phyloP scores from a whole-genome alignment of 2,888 invertebrate genomes.

The Calameuta pallipes region DNA sequence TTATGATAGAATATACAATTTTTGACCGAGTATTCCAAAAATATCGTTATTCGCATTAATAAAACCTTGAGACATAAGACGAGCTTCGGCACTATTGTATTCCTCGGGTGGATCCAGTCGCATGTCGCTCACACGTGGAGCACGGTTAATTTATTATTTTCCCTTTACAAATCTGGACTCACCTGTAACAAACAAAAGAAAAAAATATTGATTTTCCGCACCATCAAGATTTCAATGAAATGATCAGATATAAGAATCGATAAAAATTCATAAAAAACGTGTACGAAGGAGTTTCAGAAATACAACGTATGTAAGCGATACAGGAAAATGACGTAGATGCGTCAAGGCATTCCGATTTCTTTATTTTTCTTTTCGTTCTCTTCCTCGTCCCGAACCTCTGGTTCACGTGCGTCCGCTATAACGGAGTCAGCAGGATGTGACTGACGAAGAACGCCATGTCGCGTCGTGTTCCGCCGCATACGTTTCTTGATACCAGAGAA shows the following conservation, averaged over 20 bases:
- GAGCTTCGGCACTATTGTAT: background rate
- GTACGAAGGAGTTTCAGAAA: background rate
- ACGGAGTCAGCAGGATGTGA: constrained; percentile 31
- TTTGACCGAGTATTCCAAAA: background rate
- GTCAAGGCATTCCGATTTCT: background rate
- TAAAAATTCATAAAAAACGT: too few species aligned
- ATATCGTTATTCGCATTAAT: background rate
- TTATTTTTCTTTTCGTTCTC: background rate
- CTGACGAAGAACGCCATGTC: constrained; percentile 8
- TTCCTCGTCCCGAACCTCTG: background rate
- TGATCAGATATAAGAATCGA: too few species aligned
- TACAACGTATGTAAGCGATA: background rate
- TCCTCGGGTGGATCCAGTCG: background rate
- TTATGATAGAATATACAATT: background rate
- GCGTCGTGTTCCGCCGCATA: background rate
- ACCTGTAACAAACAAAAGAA: background rate
- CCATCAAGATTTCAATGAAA: background rate
- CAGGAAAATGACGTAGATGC: background rate
- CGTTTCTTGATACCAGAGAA: constrained; percentile 21
- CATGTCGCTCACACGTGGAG: background rate
- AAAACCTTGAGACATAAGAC: background rate
- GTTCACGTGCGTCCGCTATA: background rate
- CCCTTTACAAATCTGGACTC: background rate
- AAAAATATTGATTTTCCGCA: background rate
- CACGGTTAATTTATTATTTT: too few species aligned